Evolutionary conservation across 2,888 invertebrate species (phyloP), one percentile per base, ranked within the genome.

Genomic region (Epistrophella euchroma): DNA sequence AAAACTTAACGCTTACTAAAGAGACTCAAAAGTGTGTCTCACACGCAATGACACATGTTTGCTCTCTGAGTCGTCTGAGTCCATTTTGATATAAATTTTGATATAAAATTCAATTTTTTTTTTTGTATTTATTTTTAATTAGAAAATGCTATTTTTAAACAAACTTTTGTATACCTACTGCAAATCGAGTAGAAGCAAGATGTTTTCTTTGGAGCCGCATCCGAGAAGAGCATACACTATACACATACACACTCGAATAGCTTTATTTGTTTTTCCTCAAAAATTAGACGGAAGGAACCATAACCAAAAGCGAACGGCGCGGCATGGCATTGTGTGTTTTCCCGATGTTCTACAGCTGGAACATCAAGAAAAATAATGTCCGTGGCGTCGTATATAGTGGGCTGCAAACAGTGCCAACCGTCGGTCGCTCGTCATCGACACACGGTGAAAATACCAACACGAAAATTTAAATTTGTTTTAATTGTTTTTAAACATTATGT

Each of bases 91-190:
- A 71, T 28, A 19, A 50, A 64, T 56, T 75, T 85, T 86, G 72
- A 86, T 86, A 86, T 86, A 81, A 86, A 81, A 73, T 25, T 81
- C 4, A 11, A 52, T 76, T 76, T 66, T n/a, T n/a, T 45, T 28
- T 28, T 32, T 45, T 64, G 17, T 17, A 1, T 28, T 47, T 47
- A 22, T 35, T 47, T 45, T 28, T 37, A 22, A 60, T 68, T 58
- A 84, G 66, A 75, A 84, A 79, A 76, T 52, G 68, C 85, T 85
- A 85, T 85, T 85, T 85, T 81, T 55, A 68, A 81, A 85, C 32
- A 73, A 62, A 72, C 35, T 37, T 25, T 40, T 37, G 32, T 58
- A 52, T 7, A n/a, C n/a, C 6, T 50, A 84, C 75, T 80, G 84
- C 84, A 85, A 75, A 85, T 70, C 64, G 74, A 56, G 47, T 37